phyloP scores from a whole-genome alignment of 1,140 invertebrate species.

The Odontomachus brunneus region DNA sequence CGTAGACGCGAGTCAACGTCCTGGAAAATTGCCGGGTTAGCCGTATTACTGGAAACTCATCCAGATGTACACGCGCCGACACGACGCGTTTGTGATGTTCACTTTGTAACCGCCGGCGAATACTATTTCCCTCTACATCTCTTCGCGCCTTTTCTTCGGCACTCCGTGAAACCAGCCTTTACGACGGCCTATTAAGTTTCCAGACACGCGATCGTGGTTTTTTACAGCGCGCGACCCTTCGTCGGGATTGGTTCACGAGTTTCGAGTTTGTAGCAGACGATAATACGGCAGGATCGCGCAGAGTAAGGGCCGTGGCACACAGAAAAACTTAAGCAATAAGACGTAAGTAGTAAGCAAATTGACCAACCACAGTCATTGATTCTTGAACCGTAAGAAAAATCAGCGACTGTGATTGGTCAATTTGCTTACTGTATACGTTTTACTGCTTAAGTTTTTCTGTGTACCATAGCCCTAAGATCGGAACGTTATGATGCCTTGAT shows the following conservation, averaged over 20 bases:
- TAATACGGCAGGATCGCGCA: not conserved
- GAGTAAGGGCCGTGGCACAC: too few relatives aligned
- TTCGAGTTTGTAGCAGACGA: not conserved
- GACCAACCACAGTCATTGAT: too few relatives aligned
- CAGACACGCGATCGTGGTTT: conserved; percentile 53
- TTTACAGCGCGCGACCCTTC: not conserved
- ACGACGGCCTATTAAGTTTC: conserved; percentile 61
- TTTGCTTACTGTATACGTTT: too few relatives aligned
- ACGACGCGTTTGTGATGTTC: not conserved
- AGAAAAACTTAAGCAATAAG: too few relatives aligned
- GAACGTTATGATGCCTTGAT: conserved; percentile 26
- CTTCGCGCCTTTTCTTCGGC: not conserved
- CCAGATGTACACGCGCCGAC: not conserved
- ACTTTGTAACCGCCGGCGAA: conserved; percentile 24
- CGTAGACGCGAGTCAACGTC: conserved; percentile 74
- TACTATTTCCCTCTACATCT: not conserved
- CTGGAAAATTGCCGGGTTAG: conserved; percentile 80
- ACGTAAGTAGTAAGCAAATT: too few relatives aligned
- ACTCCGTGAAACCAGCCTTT: conserved; percentile 38
- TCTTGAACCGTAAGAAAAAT: too few relatives aligned
- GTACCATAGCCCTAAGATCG: too few relatives aligned
- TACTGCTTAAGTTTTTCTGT: too few relatives aligned
- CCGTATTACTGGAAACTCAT: conserved; percentile 46
- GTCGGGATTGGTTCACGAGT: not conserved
- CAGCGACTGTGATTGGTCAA: too few relatives aligned